Percentiles rank a stretch among this genome's conserved stretches.
Evolutionary conservation across 2,113 vertebrate genomes (phyloP).

Genomic region (Marmota monax): DNA sequence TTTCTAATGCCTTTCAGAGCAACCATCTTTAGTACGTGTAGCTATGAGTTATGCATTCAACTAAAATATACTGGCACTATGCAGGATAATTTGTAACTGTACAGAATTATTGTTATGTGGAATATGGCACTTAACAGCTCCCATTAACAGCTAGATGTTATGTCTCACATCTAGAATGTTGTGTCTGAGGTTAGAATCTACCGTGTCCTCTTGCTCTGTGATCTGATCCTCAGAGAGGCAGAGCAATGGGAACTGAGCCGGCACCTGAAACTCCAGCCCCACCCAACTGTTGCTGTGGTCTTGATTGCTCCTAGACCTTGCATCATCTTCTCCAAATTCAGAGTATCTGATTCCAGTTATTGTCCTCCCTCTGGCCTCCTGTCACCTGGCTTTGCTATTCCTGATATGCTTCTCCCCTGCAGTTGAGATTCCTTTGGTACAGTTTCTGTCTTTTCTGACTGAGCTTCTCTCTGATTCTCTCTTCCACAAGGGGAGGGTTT

Average conservation of each 20-base stretch:
- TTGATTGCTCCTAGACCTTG: not conserved
- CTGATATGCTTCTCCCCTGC: not conserved
- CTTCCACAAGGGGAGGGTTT: not conserved
- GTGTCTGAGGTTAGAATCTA: not conserved
- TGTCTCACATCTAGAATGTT: not conserved
- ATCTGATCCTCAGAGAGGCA: not conserved
- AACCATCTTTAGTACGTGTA: not conserved
- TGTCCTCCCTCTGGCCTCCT: not conserved
- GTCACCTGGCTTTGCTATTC: not conserved
- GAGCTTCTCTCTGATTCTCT: not conserved
- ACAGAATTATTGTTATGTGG: constrained; percentile 4
- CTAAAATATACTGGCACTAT: not conserved
- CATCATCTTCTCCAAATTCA: not conserved
- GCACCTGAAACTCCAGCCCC: not conserved
- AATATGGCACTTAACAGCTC: not conserved
- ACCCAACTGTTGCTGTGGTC: not conserved
- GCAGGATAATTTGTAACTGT: not conserved
- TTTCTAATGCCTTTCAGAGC: constrained; percentile 10
- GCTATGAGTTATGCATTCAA: not conserved
- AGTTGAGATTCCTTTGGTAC: not conserved
- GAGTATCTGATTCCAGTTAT: not conserved
- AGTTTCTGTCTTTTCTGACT: not conserved
- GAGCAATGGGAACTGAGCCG: not conserved
- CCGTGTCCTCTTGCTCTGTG: not conserved
- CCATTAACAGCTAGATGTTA: not conserved